Evolutionary conservation across 2,797 vertebrate species (phyloP).

Genomic region (Poliocrania exsul): DNA sequence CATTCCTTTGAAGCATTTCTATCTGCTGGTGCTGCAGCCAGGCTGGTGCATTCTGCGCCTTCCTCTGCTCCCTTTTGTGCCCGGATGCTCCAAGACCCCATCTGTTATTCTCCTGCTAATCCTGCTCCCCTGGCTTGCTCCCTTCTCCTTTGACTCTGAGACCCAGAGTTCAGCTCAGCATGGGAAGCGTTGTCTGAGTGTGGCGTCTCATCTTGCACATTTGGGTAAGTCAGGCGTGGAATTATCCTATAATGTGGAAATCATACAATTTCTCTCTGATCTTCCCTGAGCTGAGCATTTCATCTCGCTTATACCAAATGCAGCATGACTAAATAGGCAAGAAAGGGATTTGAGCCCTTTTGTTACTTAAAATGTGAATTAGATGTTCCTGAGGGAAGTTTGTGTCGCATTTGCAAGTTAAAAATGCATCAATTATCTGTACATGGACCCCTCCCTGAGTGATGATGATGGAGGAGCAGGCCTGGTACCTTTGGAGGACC

Average conservation of each 20-base stretch:
- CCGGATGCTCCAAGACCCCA: not conserved
- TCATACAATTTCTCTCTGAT: slow-evolving; percentile 71
- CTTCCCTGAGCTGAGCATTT: slow-evolving; percentile 69
- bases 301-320: slow-evolving; percentile 67
- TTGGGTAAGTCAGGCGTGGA: slow-evolving; percentile 66
- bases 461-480: not conserved
- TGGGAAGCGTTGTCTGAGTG: not conserved
- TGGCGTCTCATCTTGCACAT: not conserved
- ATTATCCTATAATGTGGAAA: slow-evolving; percentile 71
- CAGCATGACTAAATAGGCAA: slow-evolving; percentile 73
- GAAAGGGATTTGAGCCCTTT: slow-evolving; percentile 67
- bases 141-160: not conserved
- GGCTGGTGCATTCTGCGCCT: not conserved
- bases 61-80: not conserved
- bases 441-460: not conserved
- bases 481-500: not conserved
- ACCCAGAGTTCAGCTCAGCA: slow-evolving; percentile 7
- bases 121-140: not conserved
- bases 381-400: slow-evolving; percentile 67
- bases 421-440: slow-evolving; percentile 50
- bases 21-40: not conserved
- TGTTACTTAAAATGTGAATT: slow-evolving; percentile 71
- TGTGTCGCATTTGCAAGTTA: slow-evolving; percentile 54
- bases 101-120: not conserved
- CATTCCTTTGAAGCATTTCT: accelerated